Percentiles rank a stretch among this genome's conserved stretches.
phyloP scores from a whole-genome alignment of 1,140 invertebrate species.

The Bombus turneri region DNA sequence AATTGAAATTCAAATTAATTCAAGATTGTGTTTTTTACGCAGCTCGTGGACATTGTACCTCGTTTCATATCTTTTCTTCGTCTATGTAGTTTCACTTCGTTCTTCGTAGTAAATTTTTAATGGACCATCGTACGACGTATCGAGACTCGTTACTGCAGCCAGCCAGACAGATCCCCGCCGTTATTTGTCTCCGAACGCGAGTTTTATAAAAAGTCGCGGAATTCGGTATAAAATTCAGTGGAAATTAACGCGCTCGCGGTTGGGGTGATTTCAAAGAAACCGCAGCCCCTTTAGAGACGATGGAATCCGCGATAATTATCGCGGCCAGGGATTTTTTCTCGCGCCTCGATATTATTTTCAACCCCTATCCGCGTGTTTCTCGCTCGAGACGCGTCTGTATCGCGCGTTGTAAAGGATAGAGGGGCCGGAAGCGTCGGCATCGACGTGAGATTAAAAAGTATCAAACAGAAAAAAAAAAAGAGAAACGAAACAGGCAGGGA shows the following conservation, averaged over 20 bases:
- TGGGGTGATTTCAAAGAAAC: slow-evolving; percentile 5
- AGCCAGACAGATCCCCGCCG: not conserved
- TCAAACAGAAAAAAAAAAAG: too few species aligned
- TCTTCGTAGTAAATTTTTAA: not conserved
- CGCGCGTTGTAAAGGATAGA: not conserved
- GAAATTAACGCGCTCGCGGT: slow-evolving; percentile 16
- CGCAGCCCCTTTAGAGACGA: not conserved
- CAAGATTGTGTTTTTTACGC: too few species aligned
- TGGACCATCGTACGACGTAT: not conserved
- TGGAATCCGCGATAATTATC: slow-evolving; percentile 28
- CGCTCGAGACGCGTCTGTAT: not conserved
- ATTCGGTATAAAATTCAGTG: slow-evolving; percentile 24
- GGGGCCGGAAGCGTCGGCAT: not conserved
- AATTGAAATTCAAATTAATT: too few species aligned
- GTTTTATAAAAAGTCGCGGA: not conserved
- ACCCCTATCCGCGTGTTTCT: not conserved
- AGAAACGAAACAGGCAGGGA: not conserved
- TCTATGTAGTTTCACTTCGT: not conserved
- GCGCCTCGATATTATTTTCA: slow-evolving; percentile 5
- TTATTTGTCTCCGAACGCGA: slow-evolving; percentile 7
- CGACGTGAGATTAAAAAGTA: slow-evolving; percentile 3
- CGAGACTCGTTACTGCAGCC: not conserved
- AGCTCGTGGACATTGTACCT: not conserved
- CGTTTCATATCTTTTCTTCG: not conserved
- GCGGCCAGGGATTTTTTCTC: not conserved